These are phyloP conservation scores for Latrodectus hesperus DNA, from an alignment of 2,888 invertebrate genomes.

Conservation along the genomic window DNA sequence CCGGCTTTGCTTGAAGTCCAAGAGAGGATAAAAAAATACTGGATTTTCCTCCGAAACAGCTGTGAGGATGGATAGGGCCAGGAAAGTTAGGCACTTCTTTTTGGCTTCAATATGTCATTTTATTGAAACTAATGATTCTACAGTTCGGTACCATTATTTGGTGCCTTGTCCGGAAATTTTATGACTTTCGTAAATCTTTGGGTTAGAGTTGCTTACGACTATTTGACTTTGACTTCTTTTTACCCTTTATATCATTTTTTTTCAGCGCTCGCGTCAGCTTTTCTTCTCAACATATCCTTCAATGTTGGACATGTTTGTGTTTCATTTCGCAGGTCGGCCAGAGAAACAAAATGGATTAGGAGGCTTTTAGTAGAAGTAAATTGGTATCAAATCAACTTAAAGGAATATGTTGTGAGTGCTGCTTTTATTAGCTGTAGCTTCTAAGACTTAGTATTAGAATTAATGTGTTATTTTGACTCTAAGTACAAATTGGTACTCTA, in stretches of 20 bases:
- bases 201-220: slow-evolving; percentile 16
- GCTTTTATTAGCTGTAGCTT: background rate
- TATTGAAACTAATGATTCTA: slow-evolving; percentile 66
- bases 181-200: slow-evolving; percentile 63
- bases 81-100: slow-evolving; percentile 8
- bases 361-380: slow-evolving; percentile 39
- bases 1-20: background rate
- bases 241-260: slow-evolving; percentile 1
- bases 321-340: slow-evolving; percentile 6
- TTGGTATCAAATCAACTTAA: slow-evolving; percentile 44
- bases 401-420: background rate
- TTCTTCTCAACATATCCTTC: background rate
- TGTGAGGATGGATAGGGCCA: slow-evolving; percentile 37
- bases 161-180: slow-evolving; percentile 53
- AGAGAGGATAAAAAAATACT: slow-evolving; percentile 15
- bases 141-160: slow-evolving; percentile 53
- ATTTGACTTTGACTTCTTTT: background rate
- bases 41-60: slow-evolving; percentile 36
- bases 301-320: slow-evolving; percentile 5
- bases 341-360: slow-evolving; percentile 26
- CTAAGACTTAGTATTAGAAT: background rate
- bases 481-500: background rate
- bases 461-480: background rate
- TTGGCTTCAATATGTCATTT: slow-evolving; percentile 60
- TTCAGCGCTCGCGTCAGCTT: background rate